A percentile compares a stretch with the other conserved stretches of the same genome.
Conservation (phyloP, 2,888 invertebrate genomes). For the Ophion costatus region DNA sequence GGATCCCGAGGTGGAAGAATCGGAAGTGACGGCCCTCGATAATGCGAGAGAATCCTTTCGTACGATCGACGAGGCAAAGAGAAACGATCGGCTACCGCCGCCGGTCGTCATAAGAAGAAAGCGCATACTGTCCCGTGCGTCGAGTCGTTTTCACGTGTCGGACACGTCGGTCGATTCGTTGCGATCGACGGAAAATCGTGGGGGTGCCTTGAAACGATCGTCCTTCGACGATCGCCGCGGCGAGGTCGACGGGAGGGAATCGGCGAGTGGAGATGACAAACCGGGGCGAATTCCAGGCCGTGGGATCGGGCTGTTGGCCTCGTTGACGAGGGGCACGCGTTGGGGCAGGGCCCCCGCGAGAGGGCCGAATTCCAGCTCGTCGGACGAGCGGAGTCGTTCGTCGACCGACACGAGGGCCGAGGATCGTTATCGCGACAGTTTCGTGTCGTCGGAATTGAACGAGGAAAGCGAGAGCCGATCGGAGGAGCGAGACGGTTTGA, state of each 20-base stretch:
- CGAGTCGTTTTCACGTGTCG: slow-evolving; percentile 68
- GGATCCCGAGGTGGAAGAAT: slow-evolving; percentile 60
- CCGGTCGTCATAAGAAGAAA: slow-evolving; percentile 80
- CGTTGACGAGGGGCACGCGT: slow-evolving; percentile 44
- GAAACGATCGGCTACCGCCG: slow-evolving; percentile 74
- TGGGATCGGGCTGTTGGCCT: slow-evolving; percentile 44
- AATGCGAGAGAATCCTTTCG: slow-evolving; percentile 66
- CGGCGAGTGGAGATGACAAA: slow-evolving; percentile 22
- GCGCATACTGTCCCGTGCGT: slow-evolving; percentile 71
- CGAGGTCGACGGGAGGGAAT: not conserved
- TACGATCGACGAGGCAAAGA: slow-evolving; percentile 11
- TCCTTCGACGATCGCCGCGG: not conserved
- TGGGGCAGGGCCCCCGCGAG: slow-evolving; percentile 30
- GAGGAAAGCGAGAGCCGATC: slow-evolving; percentile 77
- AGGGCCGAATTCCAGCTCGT: slow-evolving; percentile 65
- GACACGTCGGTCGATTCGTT: slow-evolving; percentile 70
- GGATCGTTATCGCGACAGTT: slow-evolving; percentile 58
- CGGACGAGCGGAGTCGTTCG: slow-evolving; percentile 71
- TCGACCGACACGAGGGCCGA: slow-evolving; percentile 57
- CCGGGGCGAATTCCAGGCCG: not conserved
- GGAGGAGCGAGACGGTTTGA: slow-evolving; percentile 77
- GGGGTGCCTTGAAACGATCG: slow-evolving; percentile 5
- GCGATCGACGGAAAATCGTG: slow-evolving; percentile 55
- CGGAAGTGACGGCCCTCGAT: slow-evolving; percentile 74
- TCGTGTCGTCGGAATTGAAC: slow-evolving; percentile 76